A percentile compares a stretch with the other conserved stretches of the same genome.
Evolutionary conservation across 2,888 invertebrate genomes (phyloP).

Genomic region (Drosophila dives): DNA sequence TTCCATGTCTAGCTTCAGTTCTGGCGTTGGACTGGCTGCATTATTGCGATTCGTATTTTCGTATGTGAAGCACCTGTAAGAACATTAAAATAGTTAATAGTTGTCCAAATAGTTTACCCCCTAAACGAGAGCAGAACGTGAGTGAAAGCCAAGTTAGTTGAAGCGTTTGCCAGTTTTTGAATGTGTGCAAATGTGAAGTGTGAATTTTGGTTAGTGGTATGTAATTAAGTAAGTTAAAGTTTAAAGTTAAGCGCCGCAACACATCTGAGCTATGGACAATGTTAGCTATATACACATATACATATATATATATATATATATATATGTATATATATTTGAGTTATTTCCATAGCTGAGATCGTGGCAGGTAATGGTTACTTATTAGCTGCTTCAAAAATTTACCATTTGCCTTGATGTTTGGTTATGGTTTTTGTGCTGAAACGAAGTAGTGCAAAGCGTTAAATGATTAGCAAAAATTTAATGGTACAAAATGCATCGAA

Average conservation of each 20-base stretch:
- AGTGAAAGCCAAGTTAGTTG: slow-evolving; percentile 65
- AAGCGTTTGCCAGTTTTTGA: slow-evolving; percentile 60
- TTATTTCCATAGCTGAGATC: slow-evolving; percentile 35
- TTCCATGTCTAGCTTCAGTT: slow-evolving; percentile 83
- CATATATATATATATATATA: neutral
- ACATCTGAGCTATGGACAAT: slow-evolving; percentile 16
- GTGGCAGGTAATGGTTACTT: slow-evolving; percentile 43
- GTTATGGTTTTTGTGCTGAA: slow-evolving; percentile 95
- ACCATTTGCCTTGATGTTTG: slow-evolving; percentile 94
- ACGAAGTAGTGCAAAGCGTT: slow-evolving; percentile 84
- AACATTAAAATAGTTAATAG: slow-evolving; percentile 9
- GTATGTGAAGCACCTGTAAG: slow-evolving; percentile 83
- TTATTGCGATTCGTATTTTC: slow-evolving; percentile 83
- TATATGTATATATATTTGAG: neutral
- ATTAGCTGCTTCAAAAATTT: slow-evolving; percentile 85
- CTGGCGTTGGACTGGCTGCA: slow-evolving; percentile 83
- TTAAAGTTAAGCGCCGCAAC: slow-evolving; percentile 24
- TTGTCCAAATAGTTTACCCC: neutral
- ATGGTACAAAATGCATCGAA: slow-evolving; percentile 53
- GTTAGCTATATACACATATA: neutral
- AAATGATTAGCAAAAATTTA: slow-evolving; percentile 76
- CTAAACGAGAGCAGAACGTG: slow-evolving; percentile 39
- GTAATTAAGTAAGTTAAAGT: neutral
- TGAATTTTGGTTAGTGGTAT: slow-evolving; percentile 56
- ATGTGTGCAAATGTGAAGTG: slow-evolving; percentile 66